These are phyloP conservation scores for Sitobion miscanthi DNA, from an alignment of 1,140 invertebrate species.

Conservation along the genomic window DNA sequence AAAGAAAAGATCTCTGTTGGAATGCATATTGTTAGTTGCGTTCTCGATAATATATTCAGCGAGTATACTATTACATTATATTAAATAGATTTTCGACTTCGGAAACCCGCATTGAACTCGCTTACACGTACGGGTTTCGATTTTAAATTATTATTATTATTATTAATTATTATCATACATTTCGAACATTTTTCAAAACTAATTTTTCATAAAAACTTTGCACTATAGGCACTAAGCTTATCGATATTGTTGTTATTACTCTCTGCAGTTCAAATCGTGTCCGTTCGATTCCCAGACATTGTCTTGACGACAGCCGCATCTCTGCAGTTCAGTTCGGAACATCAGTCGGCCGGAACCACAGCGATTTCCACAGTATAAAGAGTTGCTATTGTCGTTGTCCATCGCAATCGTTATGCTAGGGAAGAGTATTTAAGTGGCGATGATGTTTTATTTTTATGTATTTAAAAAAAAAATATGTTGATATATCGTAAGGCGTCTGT, in stretches of 20 bases:
- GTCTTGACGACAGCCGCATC: not conserved
- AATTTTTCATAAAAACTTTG: too few relatives aligned
- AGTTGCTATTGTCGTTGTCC: not conserved
- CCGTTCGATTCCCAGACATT: not conserved
- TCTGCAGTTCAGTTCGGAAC: not conserved
- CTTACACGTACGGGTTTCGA: too few relatives aligned
- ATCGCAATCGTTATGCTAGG: not conserved
- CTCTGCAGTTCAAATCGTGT: not conserved
- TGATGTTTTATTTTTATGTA: not conserved
- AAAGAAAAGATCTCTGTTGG: too few relatives aligned
- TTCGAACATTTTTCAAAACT: not conserved
- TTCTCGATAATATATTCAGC: too few relatives aligned
- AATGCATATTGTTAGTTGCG: too few relatives aligned
- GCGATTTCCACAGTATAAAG: not conserved
- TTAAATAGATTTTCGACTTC: too few relatives aligned
- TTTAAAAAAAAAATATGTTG: not conserved
- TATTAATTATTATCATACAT: not conserved
- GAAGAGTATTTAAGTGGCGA: not conserved
- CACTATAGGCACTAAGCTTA: too few relatives aligned
- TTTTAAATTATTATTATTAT: too few relatives aligned
- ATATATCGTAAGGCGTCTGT: not conserved
- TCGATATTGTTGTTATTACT: not conserved
- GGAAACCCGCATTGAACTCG: too few relatives aligned
- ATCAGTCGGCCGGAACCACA: not conserved
- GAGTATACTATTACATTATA: too few relatives aligned